Evolutionary conservation across 2,888 invertebrate species (phyloP).

Genomic region (Incurvaria masculella): DNA sequence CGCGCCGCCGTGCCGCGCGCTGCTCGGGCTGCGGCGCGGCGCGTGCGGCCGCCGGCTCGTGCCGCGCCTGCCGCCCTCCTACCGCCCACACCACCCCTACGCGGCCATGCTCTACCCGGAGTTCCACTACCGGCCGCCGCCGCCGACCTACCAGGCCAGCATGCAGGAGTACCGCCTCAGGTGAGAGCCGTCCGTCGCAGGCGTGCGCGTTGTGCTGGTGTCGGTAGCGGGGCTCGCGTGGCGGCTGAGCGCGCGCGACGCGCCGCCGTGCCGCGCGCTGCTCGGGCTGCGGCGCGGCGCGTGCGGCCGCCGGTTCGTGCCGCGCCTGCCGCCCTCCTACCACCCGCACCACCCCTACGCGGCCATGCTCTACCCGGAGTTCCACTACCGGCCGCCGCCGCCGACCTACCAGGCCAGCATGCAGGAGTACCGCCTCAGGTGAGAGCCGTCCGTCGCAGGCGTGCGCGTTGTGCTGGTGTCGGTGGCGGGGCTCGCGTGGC

Average conservation of each 20-base stretch:
- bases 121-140: slow-evolving; percentile 94
- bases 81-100: slow-evolving; percentile 85
- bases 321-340: slow-evolving; percentile 62
- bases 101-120: slow-evolving; percentile 95
- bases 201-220: slow-evolving; percentile 91
- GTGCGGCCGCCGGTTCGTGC: slow-evolving; percentile 55
- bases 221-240: slow-evolving; percentile 95
- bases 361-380: slow-evolving; percentile 94
- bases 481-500: slow-evolving; percentile 94
- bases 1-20: slow-evolving; percentile 67
- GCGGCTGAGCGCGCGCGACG: slow-evolving; percentile 83
- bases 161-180: slow-evolving; percentile 95
- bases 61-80: slow-evolving; percentile 60
- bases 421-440: slow-evolving; percentile 91
- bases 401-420: slow-evolving; percentile 97
- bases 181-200: slow-evolving; percentile 64
- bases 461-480: slow-evolving; percentile 93
- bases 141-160: slow-evolving; percentile 95
- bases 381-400: slow-evolving; percentile 93
- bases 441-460: slow-evolving; percentile 66
- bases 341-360: slow-evolving; percentile 88
- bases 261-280: slow-evolving; percentile 68
- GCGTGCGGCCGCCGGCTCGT: slow-evolving; percentile 55
- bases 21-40: slow-evolving; percentile 82
- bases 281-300: slow-evolving; percentile 81